A percentile compares a stretch with the other conserved stretches of the same genome.
These are phyloP conservation scores for Malthinus flaveolus DNA, from an alignment of 2,888 invertebrate species.

Conservation along the genomic window DNA sequence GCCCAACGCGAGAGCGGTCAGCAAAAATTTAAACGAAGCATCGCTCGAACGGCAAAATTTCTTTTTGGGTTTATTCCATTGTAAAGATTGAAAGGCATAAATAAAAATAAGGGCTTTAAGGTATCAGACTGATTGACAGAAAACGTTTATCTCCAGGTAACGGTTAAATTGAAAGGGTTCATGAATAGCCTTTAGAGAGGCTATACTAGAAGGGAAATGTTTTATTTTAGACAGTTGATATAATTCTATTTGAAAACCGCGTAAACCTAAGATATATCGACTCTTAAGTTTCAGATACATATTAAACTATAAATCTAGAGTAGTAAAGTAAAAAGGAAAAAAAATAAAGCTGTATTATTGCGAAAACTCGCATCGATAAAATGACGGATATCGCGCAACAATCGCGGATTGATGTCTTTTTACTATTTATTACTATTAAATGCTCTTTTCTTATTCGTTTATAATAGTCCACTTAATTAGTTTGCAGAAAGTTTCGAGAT, in stretches of 20 bases:
- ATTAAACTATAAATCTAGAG: constrained; percentile 3
- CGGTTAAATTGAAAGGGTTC: constrained; percentile 13
- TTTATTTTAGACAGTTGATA: constrained; percentile 5
- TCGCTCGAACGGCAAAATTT: background rate
- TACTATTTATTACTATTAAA: no score
- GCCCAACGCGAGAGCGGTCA: no score
- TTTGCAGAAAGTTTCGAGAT: no score
- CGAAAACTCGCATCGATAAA: background rate
- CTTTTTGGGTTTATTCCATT: background rate
- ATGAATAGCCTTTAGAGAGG: constrained; percentile 12
- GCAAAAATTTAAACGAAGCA: no score
- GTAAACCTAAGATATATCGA: constrained; percentile 4
- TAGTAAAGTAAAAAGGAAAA: background rate
- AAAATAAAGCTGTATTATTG: background rate
- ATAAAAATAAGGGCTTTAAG: background rate
- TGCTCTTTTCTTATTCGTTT: no score
- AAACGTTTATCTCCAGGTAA: constrained; percentile 12
- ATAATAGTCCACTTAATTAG: no score
- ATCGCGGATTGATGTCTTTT: no score
- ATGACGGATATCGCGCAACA: no score
- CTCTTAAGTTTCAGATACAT: constrained; percentile 1
- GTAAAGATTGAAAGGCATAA: background rate
- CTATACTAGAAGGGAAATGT: constrained; percentile 5
- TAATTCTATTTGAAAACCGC: constrained; percentile 8
- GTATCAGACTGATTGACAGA: constrained; percentile 11